Evolutionary conservation across 2,888 invertebrate species (phyloP), one percentile per base, ranked within the genome.

Genomic region (Cremastinae sp.): DNA sequence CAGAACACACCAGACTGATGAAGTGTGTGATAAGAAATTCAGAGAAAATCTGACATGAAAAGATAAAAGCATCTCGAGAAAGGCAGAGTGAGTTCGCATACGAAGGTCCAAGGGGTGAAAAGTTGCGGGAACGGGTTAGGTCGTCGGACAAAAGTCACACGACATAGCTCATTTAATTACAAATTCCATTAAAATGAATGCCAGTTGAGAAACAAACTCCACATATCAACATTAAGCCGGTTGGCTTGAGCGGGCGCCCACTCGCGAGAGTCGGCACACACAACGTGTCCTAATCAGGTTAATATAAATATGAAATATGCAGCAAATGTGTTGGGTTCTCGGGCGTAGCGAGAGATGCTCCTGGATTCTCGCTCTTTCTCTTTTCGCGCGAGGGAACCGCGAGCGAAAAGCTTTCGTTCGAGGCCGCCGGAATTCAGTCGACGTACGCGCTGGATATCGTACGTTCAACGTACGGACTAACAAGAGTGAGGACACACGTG

Each of bases 271-370:
- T n/a, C 61, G 41, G 49, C 61, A 69, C 61, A 70, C 70, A 77
- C 76, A 86, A 89, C 88, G 87, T 84, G 87, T 89, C 87, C 88
- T 89, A 89, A 89, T 90, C 86, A 90, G 89, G 88, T 89, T 90
- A 89, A 90, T 90, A 89, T 90, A 89, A 89, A 90, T 89, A 88
- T 90, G 89, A 90, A 90, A 89, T 89, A 89, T 90, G 89, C 88
- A 90, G 85, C 82, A 84, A 85, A 83, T 81, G 86, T 86, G 76
- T 66, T 85, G 79, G 83, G 80, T 81, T 79, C 69, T 82, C 76
- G 78, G 75, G 79, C 61, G 53, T 28, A 5, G n/a, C n/a, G 2
- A 55, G 64, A 49, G 65, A 66, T 53, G 64, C 28, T 69, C 59
- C 37, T 59, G 74, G 64, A 10, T 49, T 81, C 55, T 73, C 62